These are phyloP conservation scores for Melieria crassipennis DNA, from an alignment of 2,888 invertebrate genomes.

Conservation along the genomic window DNA sequence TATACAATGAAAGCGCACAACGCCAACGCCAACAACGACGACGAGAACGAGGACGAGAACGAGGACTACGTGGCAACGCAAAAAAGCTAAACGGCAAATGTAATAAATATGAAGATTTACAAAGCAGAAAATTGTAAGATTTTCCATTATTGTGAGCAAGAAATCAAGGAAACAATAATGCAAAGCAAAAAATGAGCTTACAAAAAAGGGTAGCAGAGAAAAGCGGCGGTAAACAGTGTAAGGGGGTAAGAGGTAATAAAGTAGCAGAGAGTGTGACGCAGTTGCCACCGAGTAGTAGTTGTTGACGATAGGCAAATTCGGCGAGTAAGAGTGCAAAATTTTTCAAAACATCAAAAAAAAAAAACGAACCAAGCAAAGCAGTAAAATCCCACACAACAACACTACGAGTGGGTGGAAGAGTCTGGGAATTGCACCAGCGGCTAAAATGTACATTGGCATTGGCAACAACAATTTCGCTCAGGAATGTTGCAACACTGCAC, in stretches of 20 bases:
- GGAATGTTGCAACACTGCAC: not conserved
- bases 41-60: not conserved
- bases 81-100: conserved; percentile 5
- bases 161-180: not conserved
- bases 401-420: no score
- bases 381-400: no score
- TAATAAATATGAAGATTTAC: conserved; percentile 6
- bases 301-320: no score
- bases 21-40: not conserved
- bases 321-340: no score
- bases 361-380: no score
- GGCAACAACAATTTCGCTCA: not conserved
- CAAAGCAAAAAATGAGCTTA: not conserved
- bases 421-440: no score
- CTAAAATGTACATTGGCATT: no score
- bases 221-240: not conserved
- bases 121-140: conserved; percentile 15
- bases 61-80: not conserved
- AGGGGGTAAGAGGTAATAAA: no score
- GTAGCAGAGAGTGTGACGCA: no score
- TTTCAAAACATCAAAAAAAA: no score
- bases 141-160: conserved; percentile 5
- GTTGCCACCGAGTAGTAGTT: no score
- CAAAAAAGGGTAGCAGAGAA: not conserved
- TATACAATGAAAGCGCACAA: not conserved